Evolutionary conservation across 2,888 invertebrate genomes (phyloP).

Genomic region (Euphydryas editha): DNA sequence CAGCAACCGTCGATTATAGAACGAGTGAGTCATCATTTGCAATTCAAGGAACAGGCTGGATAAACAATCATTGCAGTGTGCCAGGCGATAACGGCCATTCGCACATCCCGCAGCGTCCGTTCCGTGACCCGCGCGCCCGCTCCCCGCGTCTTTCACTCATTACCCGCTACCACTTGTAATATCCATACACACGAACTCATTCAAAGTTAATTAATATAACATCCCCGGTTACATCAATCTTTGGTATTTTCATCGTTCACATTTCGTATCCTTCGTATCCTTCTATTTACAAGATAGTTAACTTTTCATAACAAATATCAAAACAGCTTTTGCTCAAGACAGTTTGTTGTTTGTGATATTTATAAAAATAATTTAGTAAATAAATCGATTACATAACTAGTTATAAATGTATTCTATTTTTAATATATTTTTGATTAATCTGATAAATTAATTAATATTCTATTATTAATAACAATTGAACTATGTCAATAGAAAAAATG

Average conservation of each 20-base stretch:
- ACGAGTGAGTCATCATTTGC: slow-evolving; percentile 78
- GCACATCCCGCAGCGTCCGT: slow-evolving; percentile 71
- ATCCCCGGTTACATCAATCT: slow-evolving; percentile 33
- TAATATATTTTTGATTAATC: too few species aligned
- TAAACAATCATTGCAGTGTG: slow-evolving; percentile 83
- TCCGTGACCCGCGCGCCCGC: slow-evolving; percentile 29
- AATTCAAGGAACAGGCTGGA: slow-evolving; percentile 82
- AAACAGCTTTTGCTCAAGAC: background rate
- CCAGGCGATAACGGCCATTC: slow-evolving; percentile 79
- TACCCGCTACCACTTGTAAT: slow-evolving; percentile 34
- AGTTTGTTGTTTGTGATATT: background rate
- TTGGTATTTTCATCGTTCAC: background rate
- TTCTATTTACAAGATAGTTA: too few species aligned
- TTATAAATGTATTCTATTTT: background rate
- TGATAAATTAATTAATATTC: slow-evolving; percentile 20
- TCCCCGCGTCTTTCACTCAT: slow-evolving; percentile 11
- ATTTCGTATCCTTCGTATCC: too few species aligned
- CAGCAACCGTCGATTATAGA: slow-evolving; percentile 63
- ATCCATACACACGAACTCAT: slow-evolving; percentile 24
- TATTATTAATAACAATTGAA: slow-evolving; percentile 45
- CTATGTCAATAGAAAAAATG: slow-evolving; percentile 68
- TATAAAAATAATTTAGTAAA: too few species aligned
- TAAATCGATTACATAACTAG: too few species aligned
- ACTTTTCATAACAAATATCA: background rate
- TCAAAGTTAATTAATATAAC: slow-evolving; percentile 36